These are phyloP conservation scores for Dicerorhinus sumatrensis DNA, from an alignment of 2,113 vertebrate genomes.

Conservation along the genomic window DNA sequence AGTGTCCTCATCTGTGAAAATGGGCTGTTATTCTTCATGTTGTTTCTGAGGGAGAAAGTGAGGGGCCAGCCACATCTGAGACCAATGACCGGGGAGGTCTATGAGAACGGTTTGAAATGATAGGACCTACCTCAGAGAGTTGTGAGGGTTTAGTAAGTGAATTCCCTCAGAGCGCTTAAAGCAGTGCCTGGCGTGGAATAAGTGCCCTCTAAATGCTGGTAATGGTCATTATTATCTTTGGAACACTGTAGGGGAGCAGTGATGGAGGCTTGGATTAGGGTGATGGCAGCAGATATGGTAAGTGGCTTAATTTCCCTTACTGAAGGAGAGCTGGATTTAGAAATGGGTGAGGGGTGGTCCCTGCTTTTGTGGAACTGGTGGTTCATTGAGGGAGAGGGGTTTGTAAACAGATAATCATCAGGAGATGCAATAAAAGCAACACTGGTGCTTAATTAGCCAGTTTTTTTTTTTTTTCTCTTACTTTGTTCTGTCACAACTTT, in stretches of 20 bases:
- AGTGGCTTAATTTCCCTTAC: not conserved
- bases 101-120: slow-evolving; percentile 5
- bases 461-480: slow-evolving; percentile 47
- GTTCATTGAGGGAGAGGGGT: slow-evolving; percentile 25
- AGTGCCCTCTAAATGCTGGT: not conserved
- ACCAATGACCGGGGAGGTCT: not conserved
- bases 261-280: not conserved
- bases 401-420: slow-evolving; percentile 67
- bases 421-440: slow-evolving; percentile 54
- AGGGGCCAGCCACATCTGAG: not conserved
- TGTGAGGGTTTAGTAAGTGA: slow-evolving; percentile 10
- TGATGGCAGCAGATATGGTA: not conserved
- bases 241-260: not conserved
- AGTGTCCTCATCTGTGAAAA: not conserved
- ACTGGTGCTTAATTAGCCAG: slow-evolving; percentile 47
- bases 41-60: not conserved
- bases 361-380: slow-evolving; percentile 38
- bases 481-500: slow-evolving; percentile 69
- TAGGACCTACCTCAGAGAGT: not conserved
- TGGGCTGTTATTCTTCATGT: not conserved
- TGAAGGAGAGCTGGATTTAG: slow-evolving; percentile 16
- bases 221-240: not conserved
- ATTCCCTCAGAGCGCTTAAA: not conserved
- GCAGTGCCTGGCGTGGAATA: not conserved
- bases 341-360: not conserved